Base-by-base conservation (phyloP, 2,113 vertebrate species). In the Nycticorax nycticorax region DNA sequence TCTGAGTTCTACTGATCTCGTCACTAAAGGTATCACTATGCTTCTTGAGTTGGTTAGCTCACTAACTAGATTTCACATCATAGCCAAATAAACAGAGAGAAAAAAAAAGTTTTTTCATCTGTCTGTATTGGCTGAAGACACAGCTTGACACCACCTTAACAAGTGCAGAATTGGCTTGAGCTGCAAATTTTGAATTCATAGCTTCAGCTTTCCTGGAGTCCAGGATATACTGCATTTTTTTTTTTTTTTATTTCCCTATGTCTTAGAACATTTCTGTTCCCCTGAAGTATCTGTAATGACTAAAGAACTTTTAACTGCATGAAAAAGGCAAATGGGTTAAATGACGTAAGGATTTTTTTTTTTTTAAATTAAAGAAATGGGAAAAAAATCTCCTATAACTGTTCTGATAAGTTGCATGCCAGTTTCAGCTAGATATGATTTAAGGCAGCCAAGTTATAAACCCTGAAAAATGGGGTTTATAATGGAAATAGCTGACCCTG, bases 401-500 rank as follows among this genome's bases (percentile, higher is more conserved):
- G 8, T 72, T 45, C 68, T 47, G 22, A 68, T 41, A 94, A 59
- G 68, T 67, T n/a, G 17, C 55, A 59, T 80, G 74, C 78, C 74
- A 86, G 68, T 91, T 93, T 94, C 60, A 84, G 66, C 27, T 56
- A 53, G 11, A 63, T 52, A 52, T 78, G 71, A 95, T 97, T 92
- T 96, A 89, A 95, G 45, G 22, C 68, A 96, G 68, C 35, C 80
- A 92, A 89, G 73, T 89, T 88, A 92, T 73, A 93, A 96, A 93
- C 43, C 53, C 74, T 94, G 92, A 96, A 96, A 95, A 91, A 96
- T 69, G 24, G 57, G 41, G 71, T 93, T 97, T 97, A 48, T 96
- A 92, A 95, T 92, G 37, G 83, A 96, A 97, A 85, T 75, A 85
- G 77, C 88, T 97, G 94, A 97, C 95, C 94, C 80, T 92, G 92